Base-by-base conservation (phyloP, 2,113 vertebrate genomes). In the Rattus norvegicus region DNA sequence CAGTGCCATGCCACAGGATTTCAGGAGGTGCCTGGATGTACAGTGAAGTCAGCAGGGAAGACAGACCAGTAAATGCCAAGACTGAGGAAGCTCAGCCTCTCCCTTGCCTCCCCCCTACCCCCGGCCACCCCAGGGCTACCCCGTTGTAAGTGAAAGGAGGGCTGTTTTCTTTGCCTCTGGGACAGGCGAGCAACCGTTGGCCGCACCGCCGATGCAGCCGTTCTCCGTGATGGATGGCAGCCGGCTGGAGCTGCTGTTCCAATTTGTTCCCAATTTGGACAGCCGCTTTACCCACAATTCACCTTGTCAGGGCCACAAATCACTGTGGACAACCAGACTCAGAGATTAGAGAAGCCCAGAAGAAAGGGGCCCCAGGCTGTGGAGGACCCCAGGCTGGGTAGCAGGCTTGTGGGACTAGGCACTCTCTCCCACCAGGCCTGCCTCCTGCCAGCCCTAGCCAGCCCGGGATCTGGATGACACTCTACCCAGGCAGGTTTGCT, bases 221-320 rank as follows among this genome's bases (percentile, higher is more conserved):
- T 76, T 90, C 90, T 56, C 43, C 20, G 0, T 95, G 98, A 98
- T 94, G 91, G 93, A 97, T 97, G 92, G 90, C 72, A 0, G 30
- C 91, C 0, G 20, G 79, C 94, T 69, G 61, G 79, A 97, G 96
- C 79, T 1, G n/a, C 88, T 90, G 90, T 97, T 97, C 96, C 97
- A 97, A 97, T 98, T 98, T 98, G 97, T 97, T 97, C 97, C 91
- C 97, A 95, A 96, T 98, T 98, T 98, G 96, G 96, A 96, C 96
- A 79, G 95, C 59, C 1, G 67, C 89, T 97, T 96, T 97, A 95
- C 97, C 97, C 97, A 98, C 97, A 96, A 95, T 96, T 98, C 98
- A 97, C 56, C 92, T 92, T 97, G 96, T 96, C 97, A 96, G 90
- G 93, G 72, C 91, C 97, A 98, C 97, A 97, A 97, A 98, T 98